These are phyloP conservation scores for Empis stercorea DNA, from an alignment of 2,888 invertebrate species.

Conservation along the genomic window DNA sequence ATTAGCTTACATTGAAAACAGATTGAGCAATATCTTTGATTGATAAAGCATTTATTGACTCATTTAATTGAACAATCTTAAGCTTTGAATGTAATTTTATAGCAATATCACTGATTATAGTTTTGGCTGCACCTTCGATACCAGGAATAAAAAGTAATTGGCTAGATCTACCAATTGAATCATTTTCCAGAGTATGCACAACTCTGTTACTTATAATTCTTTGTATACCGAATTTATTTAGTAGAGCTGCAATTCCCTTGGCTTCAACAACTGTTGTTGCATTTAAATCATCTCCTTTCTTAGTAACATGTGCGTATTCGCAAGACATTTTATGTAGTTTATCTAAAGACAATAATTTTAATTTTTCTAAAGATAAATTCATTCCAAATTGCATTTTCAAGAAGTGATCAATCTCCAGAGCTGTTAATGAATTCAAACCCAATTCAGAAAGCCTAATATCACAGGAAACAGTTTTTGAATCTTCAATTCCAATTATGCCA, in stretches of 20 bases:
- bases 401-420: slow-evolving; percentile 88
- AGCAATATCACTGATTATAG: slow-evolving; percentile 29
- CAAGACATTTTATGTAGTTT: slow-evolving; percentile 26
- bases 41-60: slow-evolving; percentile 20
- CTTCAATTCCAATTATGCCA: slow-evolving; percentile 52
- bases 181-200: slow-evolving; percentile 5
- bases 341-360: slow-evolving; percentile 62
- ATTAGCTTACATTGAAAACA: slow-evolving; percentile 21
- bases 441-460: slow-evolving; percentile 72
- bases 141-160: slow-evolving; percentile 46
- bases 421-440: slow-evolving; percentile 96
- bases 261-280: too few species aligned
- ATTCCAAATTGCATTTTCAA: slow-evolving; percentile 81
- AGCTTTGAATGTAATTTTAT: slow-evolving; percentile 20
- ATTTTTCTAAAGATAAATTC: slow-evolving; percentile 71
- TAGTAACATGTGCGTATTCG: too few species aligned
- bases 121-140: slow-evolving; percentile 49
- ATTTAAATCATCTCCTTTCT: too few species aligned
- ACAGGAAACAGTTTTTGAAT: slow-evolving; percentile 54
- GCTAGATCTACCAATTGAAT: slow-evolving; percentile 13
- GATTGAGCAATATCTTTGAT: slow-evolving; percentile 23
- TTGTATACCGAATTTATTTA: too few species aligned
- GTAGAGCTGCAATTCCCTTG: too few species aligned
- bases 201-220: too few species aligned
- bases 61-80: slow-evolving; percentile 26